Conservation (phyloP, 2,797 vertebrate species). For the Myripristis murdjan region DNA sequence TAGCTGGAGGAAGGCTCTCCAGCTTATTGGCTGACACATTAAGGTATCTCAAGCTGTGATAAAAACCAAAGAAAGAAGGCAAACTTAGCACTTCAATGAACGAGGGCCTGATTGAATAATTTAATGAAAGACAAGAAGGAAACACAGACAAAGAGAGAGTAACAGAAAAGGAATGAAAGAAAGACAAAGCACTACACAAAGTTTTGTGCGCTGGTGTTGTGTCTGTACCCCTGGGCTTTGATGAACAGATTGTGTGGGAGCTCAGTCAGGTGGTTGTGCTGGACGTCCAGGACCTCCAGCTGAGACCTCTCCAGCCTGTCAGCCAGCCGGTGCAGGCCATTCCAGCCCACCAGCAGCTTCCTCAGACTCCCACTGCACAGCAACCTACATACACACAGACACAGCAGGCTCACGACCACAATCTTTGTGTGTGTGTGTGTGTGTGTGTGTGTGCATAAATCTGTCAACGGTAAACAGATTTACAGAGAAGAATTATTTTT, state of each 20-base stretch:
- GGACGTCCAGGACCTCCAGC: constrained; percentile 94
- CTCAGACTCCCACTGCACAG: constrained; percentile 91
- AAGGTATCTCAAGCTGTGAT: constrained; percentile 90
- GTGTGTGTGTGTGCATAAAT: constrained; percentile 10
- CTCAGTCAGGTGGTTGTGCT: constrained; percentile 94
- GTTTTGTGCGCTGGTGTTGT: not conserved
- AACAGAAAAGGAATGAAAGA: not conserved
- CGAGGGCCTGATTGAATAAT: not conserved
- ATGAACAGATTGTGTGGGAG: constrained; percentile 93
- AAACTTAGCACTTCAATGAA: constrained; percentile 8
- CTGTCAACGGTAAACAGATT: not conserved
- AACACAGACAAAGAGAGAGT: not conserved
- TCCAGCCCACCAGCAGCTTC: constrained; percentile 94
- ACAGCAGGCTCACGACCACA: constrained; percentile 12
- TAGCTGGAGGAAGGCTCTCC: constrained; percentile 93
- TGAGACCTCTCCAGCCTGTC: constrained; percentile 90
- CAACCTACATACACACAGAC: constrained; percentile 82
- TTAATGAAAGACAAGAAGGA: not conserved
- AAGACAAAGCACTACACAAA: not conserved
- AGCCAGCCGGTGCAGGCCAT: constrained; percentile 87
- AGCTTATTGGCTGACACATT: constrained; percentile 96
- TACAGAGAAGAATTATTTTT: too few relatives aligned
- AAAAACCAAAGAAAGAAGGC: constrained; percentile 23
- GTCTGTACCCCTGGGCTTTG: constrained; percentile 91
- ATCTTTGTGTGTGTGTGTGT: too few relatives aligned